Evolutionary conservation across 2,113 vertebrate genomes (phyloP).

Genomic region (Oophaga pumilio): DNA sequence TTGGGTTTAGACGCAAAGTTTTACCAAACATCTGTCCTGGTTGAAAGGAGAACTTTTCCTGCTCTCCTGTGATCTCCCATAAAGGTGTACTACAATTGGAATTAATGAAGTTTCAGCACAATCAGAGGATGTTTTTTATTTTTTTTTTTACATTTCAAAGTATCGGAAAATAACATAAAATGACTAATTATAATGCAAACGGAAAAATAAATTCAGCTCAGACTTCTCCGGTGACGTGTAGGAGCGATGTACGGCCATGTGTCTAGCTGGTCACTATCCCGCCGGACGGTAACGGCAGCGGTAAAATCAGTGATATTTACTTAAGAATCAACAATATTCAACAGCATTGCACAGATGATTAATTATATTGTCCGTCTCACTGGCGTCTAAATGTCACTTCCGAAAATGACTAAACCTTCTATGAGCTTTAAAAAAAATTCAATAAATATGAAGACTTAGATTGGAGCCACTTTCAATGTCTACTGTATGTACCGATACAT

Average conservation of each 20-base stretch:
- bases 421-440: not conserved
- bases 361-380: conserved; percentile 29
- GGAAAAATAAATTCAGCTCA: not conserved
- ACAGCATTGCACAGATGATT: conserved; percentile 39
- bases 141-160: conserved; percentile 8
- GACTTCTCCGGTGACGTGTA: not conserved
- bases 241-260: not conserved
- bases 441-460: not conserved
- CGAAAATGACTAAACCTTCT: not conserved
- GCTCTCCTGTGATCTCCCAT: conserved; percentile 14
- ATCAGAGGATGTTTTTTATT: not conserved
- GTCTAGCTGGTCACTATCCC: not conserved
- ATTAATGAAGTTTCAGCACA: conserved; percentile 1
- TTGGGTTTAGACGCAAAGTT: not conserved
- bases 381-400: conserved; percentile 30
- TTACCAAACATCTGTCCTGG: not conserved
- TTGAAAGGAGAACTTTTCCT: not conserved
- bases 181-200: not conserved
- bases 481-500: too few relatives aligned
- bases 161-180: not conserved
- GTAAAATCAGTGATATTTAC: conserved; percentile 56
- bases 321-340: conserved; percentile 30
- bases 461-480: not conserved
- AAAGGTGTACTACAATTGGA: conserved; percentile 1
- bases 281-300: conserved; percentile 6